A percentile compares a stretch with the other conserved stretches of the same genome.
Conservation (phyloP, 1,140 invertebrate genomes). For the Eciton burchellii region DNA sequence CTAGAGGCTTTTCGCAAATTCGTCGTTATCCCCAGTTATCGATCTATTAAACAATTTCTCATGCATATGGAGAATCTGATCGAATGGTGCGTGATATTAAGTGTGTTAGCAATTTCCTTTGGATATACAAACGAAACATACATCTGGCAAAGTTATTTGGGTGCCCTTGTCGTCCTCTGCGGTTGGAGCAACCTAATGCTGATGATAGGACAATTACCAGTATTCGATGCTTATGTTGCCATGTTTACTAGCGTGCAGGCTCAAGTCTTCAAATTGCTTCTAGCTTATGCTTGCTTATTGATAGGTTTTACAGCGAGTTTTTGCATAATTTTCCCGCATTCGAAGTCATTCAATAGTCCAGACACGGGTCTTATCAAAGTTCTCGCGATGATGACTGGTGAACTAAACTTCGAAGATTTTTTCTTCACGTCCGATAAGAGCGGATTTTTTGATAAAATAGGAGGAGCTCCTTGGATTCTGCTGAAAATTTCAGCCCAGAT, state of each 20-base stretch:
- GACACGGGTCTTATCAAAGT: constrained; percentile 93
- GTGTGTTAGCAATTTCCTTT: constrained; percentile 92
- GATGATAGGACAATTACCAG: constrained; percentile 93
- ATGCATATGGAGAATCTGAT: constrained; percentile 93
- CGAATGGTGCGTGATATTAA: constrained; percentile 93
- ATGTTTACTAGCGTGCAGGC: constrained; percentile 95
- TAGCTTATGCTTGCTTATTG: constrained; percentile 93
- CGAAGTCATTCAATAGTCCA: constrained; percentile 91
- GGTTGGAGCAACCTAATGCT: constrained; percentile 95
- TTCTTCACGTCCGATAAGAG: constrained; percentile 87
- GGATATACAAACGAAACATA: constrained; percentile 91
- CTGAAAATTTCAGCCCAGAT: constrained; percentile 90
- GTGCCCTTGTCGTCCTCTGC: constrained; percentile 93
- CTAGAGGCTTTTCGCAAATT: constrained; percentile 92
- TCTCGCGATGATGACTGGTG: constrained; percentile 96
- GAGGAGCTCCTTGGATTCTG: constrained; percentile 84
- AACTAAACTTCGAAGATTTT: constrained; percentile 90
- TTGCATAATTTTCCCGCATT: constrained; percentile 93
- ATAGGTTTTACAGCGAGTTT: constrained; percentile 95
- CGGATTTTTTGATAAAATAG: constrained; percentile 83
- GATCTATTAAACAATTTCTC: constrained; percentile 91
- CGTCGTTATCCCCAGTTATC: constrained; percentile 91
- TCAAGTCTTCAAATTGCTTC: constrained; percentile 93
- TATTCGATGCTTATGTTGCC: constrained; percentile 94
- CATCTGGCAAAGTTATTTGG: constrained; percentile 92